Evolutionary conservation across 2,888 invertebrate species (phyloP).

Genomic region (Pterostichus niger): DNA sequence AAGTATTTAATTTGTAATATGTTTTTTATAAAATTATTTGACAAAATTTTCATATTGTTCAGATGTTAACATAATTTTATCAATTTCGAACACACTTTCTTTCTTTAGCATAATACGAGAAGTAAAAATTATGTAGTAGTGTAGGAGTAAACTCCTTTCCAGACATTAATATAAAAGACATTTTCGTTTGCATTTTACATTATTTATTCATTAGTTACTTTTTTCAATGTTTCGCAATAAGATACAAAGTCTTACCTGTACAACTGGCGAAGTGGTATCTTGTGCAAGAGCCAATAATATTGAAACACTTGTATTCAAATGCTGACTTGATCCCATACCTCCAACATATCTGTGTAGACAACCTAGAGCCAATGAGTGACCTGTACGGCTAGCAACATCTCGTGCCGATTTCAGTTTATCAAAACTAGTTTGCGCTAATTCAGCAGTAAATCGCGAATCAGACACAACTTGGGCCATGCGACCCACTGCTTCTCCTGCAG

Average conservation of each 20-base stretch:
- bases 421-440: slow-evolving; percentile 93
- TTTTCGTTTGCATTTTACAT: slow-evolving; percentile 3
- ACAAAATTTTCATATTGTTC: no score
- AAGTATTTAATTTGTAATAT: no score
- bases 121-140: no score
- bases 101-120: no score
- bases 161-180: no score
- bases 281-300: slow-evolving; percentile 96
- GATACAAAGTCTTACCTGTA: slow-evolving; percentile 82
- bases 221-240: background rate
- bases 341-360: slow-evolving; percentile 97
- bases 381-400: slow-evolving; percentile 92
- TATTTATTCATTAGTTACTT: background rate
- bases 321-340: slow-evolving; percentile 96
- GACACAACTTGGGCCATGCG: slow-evolving; percentile 94
- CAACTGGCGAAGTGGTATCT: slow-evolving; percentile 94
- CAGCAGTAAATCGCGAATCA: slow-evolving; percentile 92
- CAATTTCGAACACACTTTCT: no score
- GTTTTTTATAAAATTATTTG: no score
- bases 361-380: slow-evolving; percentile 95
- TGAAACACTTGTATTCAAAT: slow-evolving; percentile 95
- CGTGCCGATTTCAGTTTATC: slow-evolving; percentile 91
- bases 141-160: no score
- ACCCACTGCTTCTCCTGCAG: slow-evolving; percentile 96
- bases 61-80: no score